phyloP scores from a whole-genome alignment of 2,888 invertebrate genomes.

The Sepiola atlantica region DNA sequence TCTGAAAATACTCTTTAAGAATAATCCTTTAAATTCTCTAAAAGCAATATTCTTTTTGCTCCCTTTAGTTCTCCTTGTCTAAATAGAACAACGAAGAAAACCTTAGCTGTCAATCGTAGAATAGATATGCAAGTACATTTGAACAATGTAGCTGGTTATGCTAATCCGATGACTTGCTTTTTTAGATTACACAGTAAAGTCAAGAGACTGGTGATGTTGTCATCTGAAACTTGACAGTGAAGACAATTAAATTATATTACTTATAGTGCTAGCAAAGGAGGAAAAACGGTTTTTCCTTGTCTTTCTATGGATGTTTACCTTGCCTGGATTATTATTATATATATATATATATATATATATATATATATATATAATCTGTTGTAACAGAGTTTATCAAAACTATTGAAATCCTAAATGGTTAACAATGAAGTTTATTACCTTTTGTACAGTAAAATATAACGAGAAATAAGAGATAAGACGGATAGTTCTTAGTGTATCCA shows the following conservation, averaged over 20 bases:
- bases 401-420: too few species aligned
- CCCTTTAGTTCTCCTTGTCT: not conserved
- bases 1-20: too few species aligned
- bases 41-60: too few species aligned
- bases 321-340: too few species aligned
- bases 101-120: not conserved
- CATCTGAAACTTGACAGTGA: not conserved
- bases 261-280: not conserved
- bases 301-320: too few species aligned
- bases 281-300: not conserved
- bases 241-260: not conserved
- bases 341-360: not conserved
- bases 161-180: not conserved
- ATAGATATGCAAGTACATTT: not conserved
- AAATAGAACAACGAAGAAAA: not conserved
- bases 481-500: too few species aligned
- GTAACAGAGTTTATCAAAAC: too few species aligned
- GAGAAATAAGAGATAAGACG: too few species aligned
- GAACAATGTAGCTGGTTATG: not conserved
- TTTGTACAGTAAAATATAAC: too few species aligned
- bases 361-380: too few species aligned
- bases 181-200: not conserved
- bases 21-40: too few species aligned
- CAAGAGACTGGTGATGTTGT: not conserved
- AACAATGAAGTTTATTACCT: too few species aligned